A percentile compares a stretch with the other conserved stretches of the same genome.
phyloP scores from a whole-genome alignment of 2,888 invertebrate genomes.

The Heliconius ethilla region DNA sequence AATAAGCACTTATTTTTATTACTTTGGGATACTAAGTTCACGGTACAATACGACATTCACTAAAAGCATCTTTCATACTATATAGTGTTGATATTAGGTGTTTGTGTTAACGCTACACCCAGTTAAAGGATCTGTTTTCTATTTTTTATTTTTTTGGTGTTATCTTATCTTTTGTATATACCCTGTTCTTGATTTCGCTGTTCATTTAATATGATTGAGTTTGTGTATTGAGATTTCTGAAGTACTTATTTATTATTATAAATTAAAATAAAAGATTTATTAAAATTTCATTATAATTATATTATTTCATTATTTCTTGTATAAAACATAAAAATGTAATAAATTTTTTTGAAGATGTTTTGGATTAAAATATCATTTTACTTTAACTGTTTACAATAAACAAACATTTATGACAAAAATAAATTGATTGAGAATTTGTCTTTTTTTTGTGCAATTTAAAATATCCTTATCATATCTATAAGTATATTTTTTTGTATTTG shows the following conservation, averaged over 20 bases:
- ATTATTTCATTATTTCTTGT: background rate
- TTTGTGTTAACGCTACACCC: constrained; percentile 12
- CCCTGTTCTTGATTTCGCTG: constrained; percentile 6
- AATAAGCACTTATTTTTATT: background rate
- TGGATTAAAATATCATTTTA: too few species aligned
- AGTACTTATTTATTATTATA: background rate
- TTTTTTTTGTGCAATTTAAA: too few species aligned
- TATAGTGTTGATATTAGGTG: constrained; percentile 8
- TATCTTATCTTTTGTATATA: constrained; percentile 17
- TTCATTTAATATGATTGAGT: background rate
- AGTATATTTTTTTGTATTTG: too few species aligned
- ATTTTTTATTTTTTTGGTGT: constrained; percentile 1
- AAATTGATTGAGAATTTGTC: too few species aligned
- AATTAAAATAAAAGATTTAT: background rate
- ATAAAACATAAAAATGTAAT: too few species aligned
- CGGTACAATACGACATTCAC: constrained; percentile 12
- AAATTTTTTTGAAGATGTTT: too few species aligned
- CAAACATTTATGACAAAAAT: too few species aligned
- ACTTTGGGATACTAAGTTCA: background rate
- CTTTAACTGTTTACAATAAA: too few species aligned
- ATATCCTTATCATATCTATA: too few species aligned
- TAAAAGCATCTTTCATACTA: constrained; percentile 8
- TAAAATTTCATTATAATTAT: background rate
- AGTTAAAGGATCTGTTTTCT: constrained; percentile 9
- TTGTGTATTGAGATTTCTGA: background rate